Evolutionary conservation across 2,888 invertebrate genomes (phyloP).

Genomic region (Catocala nupta): DNA sequence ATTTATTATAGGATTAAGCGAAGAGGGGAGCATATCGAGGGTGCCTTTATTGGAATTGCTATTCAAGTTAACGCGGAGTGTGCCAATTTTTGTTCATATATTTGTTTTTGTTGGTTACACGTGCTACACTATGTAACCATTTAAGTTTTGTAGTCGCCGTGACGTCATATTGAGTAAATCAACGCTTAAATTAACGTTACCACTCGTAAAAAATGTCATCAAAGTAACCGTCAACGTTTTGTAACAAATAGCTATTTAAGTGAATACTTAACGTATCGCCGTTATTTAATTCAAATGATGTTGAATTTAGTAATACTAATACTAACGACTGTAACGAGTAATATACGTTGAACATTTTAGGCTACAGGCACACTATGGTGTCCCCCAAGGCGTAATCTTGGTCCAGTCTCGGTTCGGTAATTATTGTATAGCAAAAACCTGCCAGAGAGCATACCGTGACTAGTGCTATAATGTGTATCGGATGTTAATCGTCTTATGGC

Average conservation of each 20-base stretch:
- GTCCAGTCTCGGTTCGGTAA: background rate
- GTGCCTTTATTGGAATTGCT: slow-evolving; percentile 43
- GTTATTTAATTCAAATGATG: too few relatives aligned
- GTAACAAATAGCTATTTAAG: background rate
- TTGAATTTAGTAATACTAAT: too few relatives aligned
- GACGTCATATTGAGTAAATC: background rate
- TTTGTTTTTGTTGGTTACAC: background rate
- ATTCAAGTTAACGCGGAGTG: slow-evolving; percentile 11
- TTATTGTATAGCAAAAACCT: background rate
- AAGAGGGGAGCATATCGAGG: slow-evolving; percentile 45
- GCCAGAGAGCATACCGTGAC: background rate
- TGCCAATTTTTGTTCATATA: background rate
- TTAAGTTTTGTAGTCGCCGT: background rate
- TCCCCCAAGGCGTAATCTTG: slow-evolving; percentile 5
- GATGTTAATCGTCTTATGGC: slow-evolving; percentile 27
- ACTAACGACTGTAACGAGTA: too few relatives aligned
- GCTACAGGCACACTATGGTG: background rate
- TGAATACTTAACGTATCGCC: background rate
- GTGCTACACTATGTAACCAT: background rate
- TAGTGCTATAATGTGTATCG: background rate
- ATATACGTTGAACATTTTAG: too few relatives aligned
- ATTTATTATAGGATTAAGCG: slow-evolving; percentile 58
- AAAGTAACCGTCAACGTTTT: background rate
- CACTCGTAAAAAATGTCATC: background rate
- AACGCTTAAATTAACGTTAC: background rate